phyloP scores from a whole-genome alignment of 2,113 vertebrate genomes.

The Euleptes europaea region DNA sequence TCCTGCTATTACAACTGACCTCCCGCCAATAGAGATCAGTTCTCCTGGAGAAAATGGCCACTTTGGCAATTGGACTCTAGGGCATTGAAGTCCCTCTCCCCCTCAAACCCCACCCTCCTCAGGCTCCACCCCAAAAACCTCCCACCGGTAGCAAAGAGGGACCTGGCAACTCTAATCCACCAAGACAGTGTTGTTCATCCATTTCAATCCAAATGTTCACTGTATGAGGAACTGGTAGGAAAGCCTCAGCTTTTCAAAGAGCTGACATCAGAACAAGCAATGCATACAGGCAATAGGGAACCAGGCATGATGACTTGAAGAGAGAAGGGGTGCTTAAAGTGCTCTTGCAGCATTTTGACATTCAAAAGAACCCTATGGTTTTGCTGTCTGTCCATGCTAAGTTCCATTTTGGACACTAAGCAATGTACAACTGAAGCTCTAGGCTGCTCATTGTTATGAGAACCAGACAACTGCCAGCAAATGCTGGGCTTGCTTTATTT shows the following conservation, averaged over 20 bases:
- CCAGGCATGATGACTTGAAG: neutral
- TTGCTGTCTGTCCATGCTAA: neutral
- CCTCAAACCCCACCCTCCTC: too few relatives aligned
- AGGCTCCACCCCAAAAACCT: too few relatives aligned
- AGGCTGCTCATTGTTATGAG: constrained; percentile 27
- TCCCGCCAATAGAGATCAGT: too few relatives aligned
- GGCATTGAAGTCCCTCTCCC: too few relatives aligned
- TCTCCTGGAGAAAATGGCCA: too few relatives aligned
- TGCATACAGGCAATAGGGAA: neutral
- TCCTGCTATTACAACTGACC: too few relatives aligned
- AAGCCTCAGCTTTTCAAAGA: neutral
- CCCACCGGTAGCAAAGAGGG: too few relatives aligned
- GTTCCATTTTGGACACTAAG: constrained; percentile 14
- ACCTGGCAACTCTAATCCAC: too few relatives aligned
- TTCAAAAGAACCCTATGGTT: neutral
- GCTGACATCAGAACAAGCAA: neutral
- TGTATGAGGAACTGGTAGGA: neutral
- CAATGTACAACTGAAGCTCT: constrained; percentile 23
- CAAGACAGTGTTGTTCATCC: neutral
- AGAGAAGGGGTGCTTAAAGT: neutral
- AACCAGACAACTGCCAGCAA: constrained; percentile 34
- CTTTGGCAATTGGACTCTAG: too few relatives aligned
- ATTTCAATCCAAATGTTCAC: neutral
- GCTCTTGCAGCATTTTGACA: neutral
- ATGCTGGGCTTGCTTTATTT: constrained; percentile 2